Base-by-base conservation (phyloP, 92 coral and sea anemone genomes). In the Porites lobata region DNA sequence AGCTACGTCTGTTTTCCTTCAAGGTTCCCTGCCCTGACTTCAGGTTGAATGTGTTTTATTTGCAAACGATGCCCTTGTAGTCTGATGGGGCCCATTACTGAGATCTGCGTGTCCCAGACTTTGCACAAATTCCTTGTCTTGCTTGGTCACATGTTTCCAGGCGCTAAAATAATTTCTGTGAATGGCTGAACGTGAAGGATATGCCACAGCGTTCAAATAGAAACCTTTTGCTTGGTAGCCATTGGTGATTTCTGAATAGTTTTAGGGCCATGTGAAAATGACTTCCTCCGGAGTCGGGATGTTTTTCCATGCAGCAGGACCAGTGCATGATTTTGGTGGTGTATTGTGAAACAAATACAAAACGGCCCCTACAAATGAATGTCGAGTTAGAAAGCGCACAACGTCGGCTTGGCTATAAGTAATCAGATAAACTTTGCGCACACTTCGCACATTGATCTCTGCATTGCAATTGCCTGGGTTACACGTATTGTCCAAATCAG, bases 1-100 rank as follows among this genome's bases (percentile, higher is more conserved):
- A 51, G 90, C 92, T 3, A 91, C 22, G 80, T 94, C 89, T 1
- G 75, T 72, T 88, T 91, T 91, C 94, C 94, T 59, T 94, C 95
- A 65, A 15, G 18, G 32, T 29, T 29, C 32, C 32, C 3, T 29
- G 32, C 32, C 32, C 32, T 29, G 32, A 50, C 57, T 29, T 18
- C 65, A 20, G 7, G 67, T 17, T n/a, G 29, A 17, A 59, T 43
- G 10, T 59, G 64, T 6, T 22, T 18, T 29, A 29, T 29, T 29
- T 29, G 32, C 32, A 29, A 29, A 29, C 32, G 32, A 29, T 29
- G 32, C 32, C 32, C 32, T 29, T 29, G 32, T 29, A 29, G 32
- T 29, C 2, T 29, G 0, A 29, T 29, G 7, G 9, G 81, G 81
- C 52, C 20, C 47, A 17, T 11, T 11, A 69, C 85, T 17, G 11